Conservation (phyloP, 1,140 invertebrate genomes). For the Drosophila arizonae region DNA sequence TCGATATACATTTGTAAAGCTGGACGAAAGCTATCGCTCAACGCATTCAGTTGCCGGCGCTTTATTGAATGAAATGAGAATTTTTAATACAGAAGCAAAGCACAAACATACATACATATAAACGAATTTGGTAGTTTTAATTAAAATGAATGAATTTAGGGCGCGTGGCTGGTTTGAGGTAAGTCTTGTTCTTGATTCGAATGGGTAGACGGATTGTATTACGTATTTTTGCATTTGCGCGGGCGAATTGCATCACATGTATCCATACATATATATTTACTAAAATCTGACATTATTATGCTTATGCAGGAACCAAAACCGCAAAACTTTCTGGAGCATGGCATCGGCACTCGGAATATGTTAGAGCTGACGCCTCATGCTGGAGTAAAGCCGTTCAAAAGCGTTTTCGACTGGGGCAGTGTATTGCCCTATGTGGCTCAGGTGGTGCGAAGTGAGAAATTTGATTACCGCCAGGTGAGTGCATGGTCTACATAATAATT, state of each 20-base stretch:
- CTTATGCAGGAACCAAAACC: slow-evolving; percentile 67
- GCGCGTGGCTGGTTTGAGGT: slow-evolving; percentile 80
- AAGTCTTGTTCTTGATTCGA: slow-evolving; percentile 4
- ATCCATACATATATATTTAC: slow-evolving; percentile 12
- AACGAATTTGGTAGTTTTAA: slow-evolving; percentile 30
- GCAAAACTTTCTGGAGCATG: slow-evolving; percentile 63
- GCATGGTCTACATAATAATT: slow-evolving; percentile 4
- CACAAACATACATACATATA: neutral
- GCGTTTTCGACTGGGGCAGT: slow-evolving; percentile 65
- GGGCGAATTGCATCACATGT: slow-evolving; percentile 61
- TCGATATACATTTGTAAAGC: slow-evolving; percentile 42
- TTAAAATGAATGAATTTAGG: slow-evolving; percentile 59
- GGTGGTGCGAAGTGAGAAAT: slow-evolving; percentile 79
- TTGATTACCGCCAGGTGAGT: slow-evolving; percentile 72
- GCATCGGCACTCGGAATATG: slow-evolving; percentile 78
- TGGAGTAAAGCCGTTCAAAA: slow-evolving; percentile 66
- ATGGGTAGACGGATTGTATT: neutral
- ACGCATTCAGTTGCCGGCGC: slow-evolving; percentile 28
- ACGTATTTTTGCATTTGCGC: slow-evolving; percentile 18
- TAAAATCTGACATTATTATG: neutral
- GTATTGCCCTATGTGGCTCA: slow-evolving; percentile 83
- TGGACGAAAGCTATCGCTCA: slow-evolving; percentile 32
- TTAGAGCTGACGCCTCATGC: slow-evolving; percentile 72
- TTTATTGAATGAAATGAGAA: slow-evolving; percentile 41
- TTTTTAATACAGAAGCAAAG: slow-evolving; percentile 8